Conservation (phyloP, 2,797 vertebrate genomes). For the Girardinus metallicus region DNA sequence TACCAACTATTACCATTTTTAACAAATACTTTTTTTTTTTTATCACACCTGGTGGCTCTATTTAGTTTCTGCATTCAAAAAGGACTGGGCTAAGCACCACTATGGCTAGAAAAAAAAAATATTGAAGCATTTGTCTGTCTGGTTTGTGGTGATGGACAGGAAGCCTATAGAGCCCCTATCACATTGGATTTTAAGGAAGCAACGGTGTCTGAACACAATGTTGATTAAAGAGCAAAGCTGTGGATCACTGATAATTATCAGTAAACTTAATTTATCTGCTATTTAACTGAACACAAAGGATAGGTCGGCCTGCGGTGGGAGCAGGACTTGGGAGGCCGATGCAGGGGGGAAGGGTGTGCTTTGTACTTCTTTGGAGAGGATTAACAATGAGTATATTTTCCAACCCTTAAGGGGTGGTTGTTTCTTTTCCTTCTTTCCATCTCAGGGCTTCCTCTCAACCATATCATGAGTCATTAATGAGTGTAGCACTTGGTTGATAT, state of each 20-base stretch:
- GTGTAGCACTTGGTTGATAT: constrained; percentile 69
- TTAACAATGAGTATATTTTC: constrained; percentile 68
- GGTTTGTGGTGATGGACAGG: constrained; percentile 2
- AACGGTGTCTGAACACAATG: constrained; percentile 17
- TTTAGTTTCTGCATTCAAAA: not conserved
- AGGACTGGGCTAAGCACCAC: not conserved
- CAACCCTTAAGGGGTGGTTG: constrained; percentile 55
- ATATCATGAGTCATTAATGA: constrained; percentile 74
- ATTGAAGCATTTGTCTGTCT: not conserved
- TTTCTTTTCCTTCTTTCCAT: constrained; percentile 70
- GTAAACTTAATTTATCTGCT: constrained; percentile 5
- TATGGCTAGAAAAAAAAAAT: not conserved
- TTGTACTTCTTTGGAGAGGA: constrained; percentile 59
- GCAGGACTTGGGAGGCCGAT: constrained; percentile 32
- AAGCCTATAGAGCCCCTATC: constrained; percentile 15
- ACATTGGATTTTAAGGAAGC: constrained; percentile 21
- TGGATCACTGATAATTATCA: constrained; percentile 9
- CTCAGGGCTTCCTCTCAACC: constrained; percentile 54
- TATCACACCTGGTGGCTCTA: not conserved
- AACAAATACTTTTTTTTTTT: not conserved
- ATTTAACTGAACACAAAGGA: constrained; percentile 32
- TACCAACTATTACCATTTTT: not conserved
- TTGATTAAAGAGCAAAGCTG: constrained; percentile 12
- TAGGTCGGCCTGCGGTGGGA: constrained; percentile 25
- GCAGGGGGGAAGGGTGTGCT: constrained; percentile 31